Evolutionary conservation across 2,888 invertebrate genomes (phyloP), one percentile per base, ranked within the genome.

Genomic region (Xanthostigma xanthostigma): DNA sequence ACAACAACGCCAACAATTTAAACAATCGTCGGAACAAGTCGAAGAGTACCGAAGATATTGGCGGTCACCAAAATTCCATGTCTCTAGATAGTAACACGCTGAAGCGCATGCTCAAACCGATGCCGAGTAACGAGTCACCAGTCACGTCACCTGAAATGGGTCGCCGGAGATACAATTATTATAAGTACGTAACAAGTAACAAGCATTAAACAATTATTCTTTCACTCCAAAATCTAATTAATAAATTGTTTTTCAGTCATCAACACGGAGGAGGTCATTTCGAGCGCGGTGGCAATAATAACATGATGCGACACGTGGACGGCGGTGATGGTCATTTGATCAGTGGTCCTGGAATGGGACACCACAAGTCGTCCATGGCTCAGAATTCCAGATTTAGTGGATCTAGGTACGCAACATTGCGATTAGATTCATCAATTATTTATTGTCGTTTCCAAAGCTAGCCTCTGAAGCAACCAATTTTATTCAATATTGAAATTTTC

Each of bases 71-170:
- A 55, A 65, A 62, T 51, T 69, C 69, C 36, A 69, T 73, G 58
- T 71, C 67, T 57, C 66, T 83, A 67, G 90, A 90, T 67, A 84
- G 85, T 61, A 84, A 81, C 62, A 92, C 92, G 9, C 73, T 95
- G 58, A 93, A 94, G 67, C 79, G 90, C 54, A 92, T 95, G 89
- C 74, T 95, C 58, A 92, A 93, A 62, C 92, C 93, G 45, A 88
- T 95, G 81, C 87, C 92, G 27, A 88, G 87, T 56, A 81, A 83
- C 50, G 90, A 89, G 64, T 88, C 87, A 62, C 90, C 90, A 2
- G 89, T 86, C 46, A 91, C 91, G 44, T 91, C 90, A 49, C 91
- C 91, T 12, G 91, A 91, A 72, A 89, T 88, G 84, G 84, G 85
- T 14, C 77, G 88, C 44, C 79, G 87, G 43, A 75, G 87, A 46